Evolutionary conservation across 2,113 vertebrate genomes (phyloP).

Genomic region (Arizona elegans): DNA sequence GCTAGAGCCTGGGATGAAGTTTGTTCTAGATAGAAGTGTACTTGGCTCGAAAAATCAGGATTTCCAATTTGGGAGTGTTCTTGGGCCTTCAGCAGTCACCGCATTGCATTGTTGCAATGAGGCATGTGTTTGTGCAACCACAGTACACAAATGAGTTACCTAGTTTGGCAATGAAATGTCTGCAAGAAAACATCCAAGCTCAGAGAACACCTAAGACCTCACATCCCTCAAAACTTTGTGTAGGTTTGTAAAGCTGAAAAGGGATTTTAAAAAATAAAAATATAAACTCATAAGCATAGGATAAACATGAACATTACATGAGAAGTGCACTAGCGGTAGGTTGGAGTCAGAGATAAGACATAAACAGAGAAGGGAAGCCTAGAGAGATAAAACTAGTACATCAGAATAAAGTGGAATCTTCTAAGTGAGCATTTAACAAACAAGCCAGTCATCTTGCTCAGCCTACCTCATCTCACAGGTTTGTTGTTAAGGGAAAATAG

Average conservation of each 20-base stretch:
- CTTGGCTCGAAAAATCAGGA: background rate
- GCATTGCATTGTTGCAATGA: background rate
- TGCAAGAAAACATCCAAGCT: background rate
- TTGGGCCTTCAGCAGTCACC: background rate
- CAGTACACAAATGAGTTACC: background rate
- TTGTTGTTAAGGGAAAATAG: background rate
- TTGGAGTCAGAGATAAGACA: slow-evolving; percentile 1
- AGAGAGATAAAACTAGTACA: background rate
- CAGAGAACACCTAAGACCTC: background rate
- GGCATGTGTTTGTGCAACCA: background rate
- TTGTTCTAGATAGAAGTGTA: background rate
- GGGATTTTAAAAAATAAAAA: background rate
- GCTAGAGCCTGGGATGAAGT: background rate
- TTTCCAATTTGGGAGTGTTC: background rate
- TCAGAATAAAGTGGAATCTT: slow-evolving; percentile 13
- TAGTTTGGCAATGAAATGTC: background rate
- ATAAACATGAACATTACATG: background rate
- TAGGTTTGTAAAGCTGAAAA: background rate
- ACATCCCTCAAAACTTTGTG: background rate
- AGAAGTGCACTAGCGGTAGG: background rate
- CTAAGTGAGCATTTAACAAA: background rate
- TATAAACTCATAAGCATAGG: background rate
- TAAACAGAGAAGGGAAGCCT: background rate
- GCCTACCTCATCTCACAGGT: background rate
- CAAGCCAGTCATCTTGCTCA: background rate